phyloP scores from a whole-genome alignment of 1,140 invertebrate species.

The Aculops lycopersici region DNA sequence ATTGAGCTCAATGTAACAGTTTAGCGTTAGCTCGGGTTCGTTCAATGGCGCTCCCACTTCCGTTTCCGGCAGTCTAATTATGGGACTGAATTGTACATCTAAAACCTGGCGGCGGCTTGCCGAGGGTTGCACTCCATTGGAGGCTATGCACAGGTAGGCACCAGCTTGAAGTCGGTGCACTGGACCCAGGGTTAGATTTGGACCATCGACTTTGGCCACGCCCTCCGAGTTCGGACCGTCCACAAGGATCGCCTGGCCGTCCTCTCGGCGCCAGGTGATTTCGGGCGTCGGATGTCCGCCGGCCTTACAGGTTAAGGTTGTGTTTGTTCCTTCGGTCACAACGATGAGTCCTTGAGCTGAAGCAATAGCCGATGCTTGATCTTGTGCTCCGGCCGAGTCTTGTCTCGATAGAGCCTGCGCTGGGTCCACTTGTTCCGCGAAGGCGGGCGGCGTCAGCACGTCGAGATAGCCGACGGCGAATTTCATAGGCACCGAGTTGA shows the following conservation, averaged over 20 bases:
- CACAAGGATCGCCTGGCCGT: conserved; percentile 33
- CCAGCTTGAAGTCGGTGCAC: conserved; percentile 65
- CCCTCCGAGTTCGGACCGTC: too few species aligned
- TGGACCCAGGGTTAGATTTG: conserved; percentile 33
- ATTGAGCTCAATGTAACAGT: conserved; percentile 16
- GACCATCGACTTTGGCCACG: conserved; percentile 4
- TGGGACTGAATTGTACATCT: conserved; percentile 26
- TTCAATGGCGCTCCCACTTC: conserved; percentile 17
- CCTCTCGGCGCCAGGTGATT: conserved; percentile 65
- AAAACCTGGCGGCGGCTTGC: conserved; percentile 39
- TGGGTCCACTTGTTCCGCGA: too few species aligned
- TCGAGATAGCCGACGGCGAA: conserved; percentile 59
- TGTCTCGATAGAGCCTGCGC: too few species aligned
- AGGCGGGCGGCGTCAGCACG: conserved; percentile 19
- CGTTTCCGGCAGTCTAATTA: conserved; percentile 20
- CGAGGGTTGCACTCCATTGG: conserved; percentile 32
- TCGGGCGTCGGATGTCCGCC: conserved; percentile 50
- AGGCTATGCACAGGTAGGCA: conserved; percentile 52
- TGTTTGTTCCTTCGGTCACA: conserved; percentile 55
- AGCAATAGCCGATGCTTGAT: too few species aligned
- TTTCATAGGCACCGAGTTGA: conserved; percentile 34
- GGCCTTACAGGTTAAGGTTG: conserved; percentile 50
- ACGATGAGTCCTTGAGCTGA: conserved; percentile 44
- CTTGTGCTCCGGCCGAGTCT: too few species aligned
- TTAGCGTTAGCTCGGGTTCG: conserved; percentile 16